These are phyloP conservation scores for Arge pagana DNA, from an alignment of 2,888 invertebrate genomes.

Conservation along the genomic window DNA sequence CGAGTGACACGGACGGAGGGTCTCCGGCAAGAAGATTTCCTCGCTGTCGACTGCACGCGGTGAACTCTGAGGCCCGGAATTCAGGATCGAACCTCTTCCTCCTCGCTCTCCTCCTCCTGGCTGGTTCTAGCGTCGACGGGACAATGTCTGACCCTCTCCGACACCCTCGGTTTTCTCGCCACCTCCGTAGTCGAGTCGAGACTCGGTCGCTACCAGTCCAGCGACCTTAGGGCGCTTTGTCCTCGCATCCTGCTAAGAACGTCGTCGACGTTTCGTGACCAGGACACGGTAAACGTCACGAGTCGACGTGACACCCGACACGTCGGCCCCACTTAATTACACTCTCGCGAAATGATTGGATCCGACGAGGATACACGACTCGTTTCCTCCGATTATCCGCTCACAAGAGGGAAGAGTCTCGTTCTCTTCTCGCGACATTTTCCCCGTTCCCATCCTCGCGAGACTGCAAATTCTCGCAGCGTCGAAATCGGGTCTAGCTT, in stretches of 20 bases:
- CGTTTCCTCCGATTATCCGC: not conserved
- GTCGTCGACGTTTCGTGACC: constrained; percentile 14
- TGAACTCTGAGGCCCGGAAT: constrained; percentile 33
- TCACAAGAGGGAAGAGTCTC: not conserved
- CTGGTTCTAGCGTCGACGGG: no score
- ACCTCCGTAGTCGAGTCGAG: constrained; percentile 7
- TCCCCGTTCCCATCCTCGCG: no score
- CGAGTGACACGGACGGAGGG: constrained; percentile 40
- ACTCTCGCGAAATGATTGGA: no score
- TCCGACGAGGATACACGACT: not conserved
- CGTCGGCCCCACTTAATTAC: no score
- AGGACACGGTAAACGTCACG: constrained; percentile 6
- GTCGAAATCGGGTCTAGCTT: no score
- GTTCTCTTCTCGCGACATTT: no score
- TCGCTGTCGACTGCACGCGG: constrained; percentile 46
- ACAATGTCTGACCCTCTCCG: constrained; percentile 14
- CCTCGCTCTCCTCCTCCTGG: no score
- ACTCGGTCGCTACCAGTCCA: constrained; percentile 1
- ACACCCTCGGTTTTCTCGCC: constrained; percentile 9
- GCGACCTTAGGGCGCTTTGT: constrained; percentile 13
- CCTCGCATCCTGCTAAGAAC: constrained; percentile 12
- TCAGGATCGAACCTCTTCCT: no score
- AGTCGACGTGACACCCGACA: constrained; percentile 19
- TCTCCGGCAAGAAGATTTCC: constrained; percentile 44
- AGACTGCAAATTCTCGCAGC: no score